phyloP scores from a whole-genome alignment of 23 tunicate genomes.

The Styela plicata region DNA sequence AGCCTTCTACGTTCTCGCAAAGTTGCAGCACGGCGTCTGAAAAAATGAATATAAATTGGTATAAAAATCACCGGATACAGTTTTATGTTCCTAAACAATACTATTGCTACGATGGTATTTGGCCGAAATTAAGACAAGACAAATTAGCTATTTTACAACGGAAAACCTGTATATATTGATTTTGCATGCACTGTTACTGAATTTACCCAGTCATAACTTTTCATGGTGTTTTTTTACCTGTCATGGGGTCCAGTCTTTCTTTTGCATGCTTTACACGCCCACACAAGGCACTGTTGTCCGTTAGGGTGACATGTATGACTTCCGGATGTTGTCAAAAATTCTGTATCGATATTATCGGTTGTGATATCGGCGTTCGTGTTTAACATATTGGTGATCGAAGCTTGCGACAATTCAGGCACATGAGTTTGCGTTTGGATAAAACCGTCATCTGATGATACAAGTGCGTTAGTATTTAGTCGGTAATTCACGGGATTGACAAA shows the following conservation, averaged over 20 bases:
- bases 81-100: too few species aligned
- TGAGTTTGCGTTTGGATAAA: not conserved
- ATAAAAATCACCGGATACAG: too few species aligned
- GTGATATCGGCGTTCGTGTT: not conserved
- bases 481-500: not conserved
- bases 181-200: too few species aligned
- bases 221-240: constrained; percentile 21
- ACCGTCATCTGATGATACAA: not conserved
- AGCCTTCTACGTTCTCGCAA: constrained; percentile 88
- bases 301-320: constrained; percentile 77
- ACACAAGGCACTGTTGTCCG: constrained; percentile 79
- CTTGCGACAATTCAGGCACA: not conserved
- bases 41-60: not conserved
- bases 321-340: not conserved
- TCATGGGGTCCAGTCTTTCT: constrained; percentile 84
- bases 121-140: too few species aligned
- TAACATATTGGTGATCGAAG: not conserved
- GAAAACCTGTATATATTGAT: too few species aligned
- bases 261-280: constrained; percentile 98
- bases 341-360: not conserved
- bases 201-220: too few species aligned
- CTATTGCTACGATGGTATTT: too few species aligned
- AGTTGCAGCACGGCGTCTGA: constrained; percentile 87
- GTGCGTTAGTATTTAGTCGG: not conserved
- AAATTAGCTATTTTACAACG: too few species aligned